phyloP scores from a whole-genome alignment of 1,140 invertebrate species.

The Agrypnia vestita region DNA sequence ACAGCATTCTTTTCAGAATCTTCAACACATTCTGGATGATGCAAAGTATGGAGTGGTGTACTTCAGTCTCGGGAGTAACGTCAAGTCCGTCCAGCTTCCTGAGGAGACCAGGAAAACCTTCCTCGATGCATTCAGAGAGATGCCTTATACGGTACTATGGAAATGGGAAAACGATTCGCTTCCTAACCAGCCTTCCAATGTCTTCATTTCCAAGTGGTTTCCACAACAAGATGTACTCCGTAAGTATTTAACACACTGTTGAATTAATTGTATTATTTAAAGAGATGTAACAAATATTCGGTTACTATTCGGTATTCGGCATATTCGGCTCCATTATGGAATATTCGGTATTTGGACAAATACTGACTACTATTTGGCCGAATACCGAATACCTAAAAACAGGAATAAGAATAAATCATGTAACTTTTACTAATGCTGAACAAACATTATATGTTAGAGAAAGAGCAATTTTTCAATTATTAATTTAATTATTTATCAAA shows the following conservation, averaged over 20 bases:
- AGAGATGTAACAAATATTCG: too few species aligned
- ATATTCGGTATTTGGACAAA: too few species aligned
- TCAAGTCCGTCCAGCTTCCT: constrained; percentile 53
- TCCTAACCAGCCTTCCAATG: constrained; percentile 68
- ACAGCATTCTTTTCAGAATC: not conserved
- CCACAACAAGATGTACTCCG: constrained; percentile 59
- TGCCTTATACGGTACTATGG: constrained; percentile 76
- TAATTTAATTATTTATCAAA: too few species aligned
- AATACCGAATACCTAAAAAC: too few species aligned
- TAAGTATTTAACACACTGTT: constrained; percentile 37
- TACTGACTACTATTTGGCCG: too few species aligned
- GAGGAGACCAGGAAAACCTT: constrained; percentile 49
- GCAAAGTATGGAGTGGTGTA: constrained; percentile 58
- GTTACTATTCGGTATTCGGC: too few species aligned
- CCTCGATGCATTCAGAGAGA: constrained; percentile 66
- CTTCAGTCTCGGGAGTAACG: constrained; percentile 65
- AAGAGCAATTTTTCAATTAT: too few species aligned
- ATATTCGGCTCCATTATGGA: too few species aligned
- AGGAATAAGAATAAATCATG: too few species aligned
- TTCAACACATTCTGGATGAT: not conserved
- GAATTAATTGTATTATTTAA: too few species aligned
- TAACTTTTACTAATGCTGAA: too few species aligned
- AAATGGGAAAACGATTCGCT: constrained; percentile 74
- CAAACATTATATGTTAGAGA: too few species aligned
- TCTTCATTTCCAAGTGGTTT: constrained; percentile 71